phyloP scores from a whole-genome alignment of 2,113 vertebrate genomes.

The Nycticebus coucang region DNA sequence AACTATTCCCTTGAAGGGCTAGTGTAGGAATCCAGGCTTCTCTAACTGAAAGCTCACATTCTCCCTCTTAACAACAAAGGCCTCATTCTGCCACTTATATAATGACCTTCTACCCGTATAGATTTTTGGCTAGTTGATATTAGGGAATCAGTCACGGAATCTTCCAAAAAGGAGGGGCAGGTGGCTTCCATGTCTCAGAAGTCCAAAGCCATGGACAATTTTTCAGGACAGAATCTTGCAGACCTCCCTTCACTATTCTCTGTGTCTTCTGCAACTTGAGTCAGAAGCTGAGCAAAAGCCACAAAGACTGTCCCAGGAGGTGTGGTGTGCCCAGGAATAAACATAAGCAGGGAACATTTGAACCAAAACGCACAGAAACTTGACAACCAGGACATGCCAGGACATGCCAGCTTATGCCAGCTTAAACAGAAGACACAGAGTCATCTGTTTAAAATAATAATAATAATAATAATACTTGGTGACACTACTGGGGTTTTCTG shows the following conservation, averaged over 20 bases:
- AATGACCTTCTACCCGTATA: not conserved
- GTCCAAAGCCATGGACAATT: not conserved
- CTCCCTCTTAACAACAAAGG: not conserved
- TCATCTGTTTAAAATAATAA: slow-evolving; percentile 74
- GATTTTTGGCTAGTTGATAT: not conserved
- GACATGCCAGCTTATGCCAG: slow-evolving; percentile 78
- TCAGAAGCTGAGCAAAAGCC: slow-evolving; percentile 62
- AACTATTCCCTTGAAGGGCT: not conserved
- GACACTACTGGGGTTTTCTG: slow-evolving; percentile 32
- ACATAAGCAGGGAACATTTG: slow-evolving; percentile 83
- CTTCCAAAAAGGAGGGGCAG: not conserved
- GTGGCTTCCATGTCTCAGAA: not conserved
- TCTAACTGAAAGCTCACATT: not conserved
- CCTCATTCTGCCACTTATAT: not conserved
- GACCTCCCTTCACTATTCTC: not conserved
- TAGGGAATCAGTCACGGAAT: not conserved
- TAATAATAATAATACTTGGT: not conserved
- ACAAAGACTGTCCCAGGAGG: slow-evolving; percentile 60
- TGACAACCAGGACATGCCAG: slow-evolving; percentile 83
- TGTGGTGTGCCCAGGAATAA: slow-evolving; percentile 79
- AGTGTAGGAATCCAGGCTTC: not conserved
- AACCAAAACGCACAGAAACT: slow-evolving; percentile 84
- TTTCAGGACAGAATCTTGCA: not conserved
- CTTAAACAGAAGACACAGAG: too few species aligned
- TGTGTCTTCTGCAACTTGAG: slow-evolving; percentile 39